Evolutionary conservation across 2,797 vertebrate genomes (phyloP), one percentile per base, ranked within the genome.

Genomic region (Lycodopsis pacificus): DNA sequence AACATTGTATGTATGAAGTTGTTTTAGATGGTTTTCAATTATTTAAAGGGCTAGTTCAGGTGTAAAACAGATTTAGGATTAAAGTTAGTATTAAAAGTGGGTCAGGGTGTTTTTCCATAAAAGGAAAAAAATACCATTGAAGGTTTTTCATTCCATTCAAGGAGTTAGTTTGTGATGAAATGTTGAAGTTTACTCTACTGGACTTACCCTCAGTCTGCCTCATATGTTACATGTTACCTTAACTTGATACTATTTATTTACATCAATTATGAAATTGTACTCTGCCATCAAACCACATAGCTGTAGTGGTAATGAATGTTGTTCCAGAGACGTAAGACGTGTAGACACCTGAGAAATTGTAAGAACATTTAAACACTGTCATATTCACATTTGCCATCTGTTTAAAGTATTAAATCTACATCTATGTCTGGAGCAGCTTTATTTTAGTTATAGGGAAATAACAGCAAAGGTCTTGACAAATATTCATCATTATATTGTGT

Each of bases 1-100:
- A 59, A 17, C 4, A n/a, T 32, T 78, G 25, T 42, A 34, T 86
- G 76, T 56, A 66, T 19, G 17, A 71, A 49, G 7, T 70, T 22
- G 19, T 51, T 75, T 70, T 30, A 34, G 40, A 32, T 32, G 30
- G 11, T 75, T 8, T 48, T 61, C 9, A 38, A 15, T 42, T 51
- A 48, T 65, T 78, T 15, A 32, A 80, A 66, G 49, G 25, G 36
- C 15, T 32, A 25, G 9, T 73, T 76, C 8, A 42, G 38, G 38
- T 65, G 38, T 51, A 58, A 4, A 66, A 19, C 62, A 76, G 34
- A 67, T 51, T 64, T 53, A 2, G 54, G 25, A 59, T 42, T 68
- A 8, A 22, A 59, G 34, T 54, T 44, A 32, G 27, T 36, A 66
- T 79, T 63, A 36, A 64, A 81, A 66, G 53, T 73, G 15, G 59